Conservation (phyloP, 2,797 vertebrate species). For the Gambelia wislizenii region DNA sequence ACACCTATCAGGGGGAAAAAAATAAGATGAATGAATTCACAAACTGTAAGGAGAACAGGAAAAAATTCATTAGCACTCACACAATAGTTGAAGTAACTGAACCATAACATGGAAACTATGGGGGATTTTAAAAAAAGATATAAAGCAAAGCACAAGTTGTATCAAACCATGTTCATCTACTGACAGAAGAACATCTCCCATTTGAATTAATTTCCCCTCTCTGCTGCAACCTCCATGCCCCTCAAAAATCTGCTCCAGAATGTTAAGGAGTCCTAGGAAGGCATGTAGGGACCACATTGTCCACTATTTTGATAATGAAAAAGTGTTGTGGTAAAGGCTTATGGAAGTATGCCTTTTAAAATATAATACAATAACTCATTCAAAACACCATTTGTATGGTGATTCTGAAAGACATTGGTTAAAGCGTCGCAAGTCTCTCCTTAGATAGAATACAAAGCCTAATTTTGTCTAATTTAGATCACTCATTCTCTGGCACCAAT, state of each 20-base stretch:
- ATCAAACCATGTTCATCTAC: background rate
- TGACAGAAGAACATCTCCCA: background rate
- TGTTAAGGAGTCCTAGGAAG: background rate
- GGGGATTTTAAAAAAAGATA: background rate
- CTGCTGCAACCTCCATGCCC: no score
- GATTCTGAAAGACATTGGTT: background rate
- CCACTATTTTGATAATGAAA: background rate
- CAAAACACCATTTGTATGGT: background rate
- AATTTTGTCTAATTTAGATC: background rate
- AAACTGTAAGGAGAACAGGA: background rate
- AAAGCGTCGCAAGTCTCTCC: background rate
- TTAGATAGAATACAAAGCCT: background rate
- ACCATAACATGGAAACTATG: background rate
- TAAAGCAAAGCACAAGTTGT: background rate
- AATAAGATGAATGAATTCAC: slow-evolving; percentile 48
- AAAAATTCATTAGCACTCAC: background rate
- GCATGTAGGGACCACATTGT: no score
- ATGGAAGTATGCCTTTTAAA: background rate
- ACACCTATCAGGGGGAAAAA: slow-evolving; percentile 84
- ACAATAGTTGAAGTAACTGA: background rate
- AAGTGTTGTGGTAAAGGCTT: background rate
- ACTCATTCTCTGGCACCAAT: background rate
- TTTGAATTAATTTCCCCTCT: background rate
- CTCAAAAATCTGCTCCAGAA: background rate
- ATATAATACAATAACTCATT: background rate